Base-by-base conservation (phyloP, 2,888 invertebrate species). In the Idaea biselata region DNA sequence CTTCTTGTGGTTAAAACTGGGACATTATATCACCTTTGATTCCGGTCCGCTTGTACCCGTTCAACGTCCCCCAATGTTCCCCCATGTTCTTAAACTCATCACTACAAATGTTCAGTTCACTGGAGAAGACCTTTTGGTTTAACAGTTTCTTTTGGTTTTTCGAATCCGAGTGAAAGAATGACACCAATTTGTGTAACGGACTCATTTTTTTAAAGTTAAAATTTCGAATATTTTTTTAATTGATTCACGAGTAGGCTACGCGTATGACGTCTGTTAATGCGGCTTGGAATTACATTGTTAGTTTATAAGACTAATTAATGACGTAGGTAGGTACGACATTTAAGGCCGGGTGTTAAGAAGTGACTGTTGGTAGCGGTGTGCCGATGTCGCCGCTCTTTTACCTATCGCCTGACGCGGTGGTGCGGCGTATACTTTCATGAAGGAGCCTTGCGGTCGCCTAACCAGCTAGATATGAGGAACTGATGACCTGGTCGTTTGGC, bases 181-280 rank as follows among this genome's bases (percentile, higher is more conserved):
- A 94, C 68, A 94, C 94, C 61, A 95, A 89, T 79, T 93, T 93
- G 72, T 94, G 93, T 57, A 95, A 81, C 44, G 94, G 94, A 75
- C 94, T 94, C 94, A 95, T 94, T 72, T 73, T 83, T 44, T 16
- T 16, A 55, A 16, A 55, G 14, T 55, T 5, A 16, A 55, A 16
- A 16, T 8, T 55, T n/a, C 16, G 55, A 17, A 33, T n/a, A n/a
- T 14, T 55, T 16, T 17, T 55, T 17, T 17, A 55, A 55, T 55
- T 16, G 7, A 55, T 16, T 16, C 55, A 16, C 44, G 44, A 44
- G 11, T 8, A 5, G 44, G 3, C 44, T 44, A 16, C 54, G 16
- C n/a, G 25, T 25, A 53, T n/a, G n/a, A n/a, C 53, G 11, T 53
- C 17, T 55, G 55, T 16, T 54, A 54, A 7, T 16, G 16, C 54